Conservation (phyloP, 2,113 vertebrate genomes). For the Oncorhynchus keta region DNA sequence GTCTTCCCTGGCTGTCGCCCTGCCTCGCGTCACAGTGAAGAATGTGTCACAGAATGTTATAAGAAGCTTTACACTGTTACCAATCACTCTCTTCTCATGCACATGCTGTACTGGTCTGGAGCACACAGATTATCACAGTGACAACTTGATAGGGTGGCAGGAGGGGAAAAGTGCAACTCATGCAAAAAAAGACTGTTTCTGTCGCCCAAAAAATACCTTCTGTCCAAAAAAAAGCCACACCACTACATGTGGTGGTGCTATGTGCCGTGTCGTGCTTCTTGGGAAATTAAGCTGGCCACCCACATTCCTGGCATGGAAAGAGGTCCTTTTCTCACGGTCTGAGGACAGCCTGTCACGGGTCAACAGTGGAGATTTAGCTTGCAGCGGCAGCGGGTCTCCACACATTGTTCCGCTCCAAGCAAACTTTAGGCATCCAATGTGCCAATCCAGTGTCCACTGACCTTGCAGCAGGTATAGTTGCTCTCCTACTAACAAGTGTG, state of each 20-base stretch:
- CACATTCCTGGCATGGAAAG: constrained; percentile 55
- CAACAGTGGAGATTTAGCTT: constrained; percentile 52
- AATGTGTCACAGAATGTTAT: not conserved
- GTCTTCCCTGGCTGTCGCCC: not conserved
- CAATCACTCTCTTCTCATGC: not conserved
- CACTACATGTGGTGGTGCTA: constrained; percentile 6
- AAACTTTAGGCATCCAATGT: constrained; percentile 11
- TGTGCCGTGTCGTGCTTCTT: constrained; percentile 29
- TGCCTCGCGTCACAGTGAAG: not conserved
- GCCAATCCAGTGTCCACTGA: constrained; percentile 13
- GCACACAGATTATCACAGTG: constrained; percentile 14
- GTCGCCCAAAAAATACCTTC: not conserved
- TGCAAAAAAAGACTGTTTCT: not conserved
- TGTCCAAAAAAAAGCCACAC: not conserved
- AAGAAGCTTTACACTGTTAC: not conserved
- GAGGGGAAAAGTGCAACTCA: not conserved
- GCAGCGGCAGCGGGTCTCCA: constrained; percentile 27
- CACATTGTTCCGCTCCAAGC: constrained; percentile 47
- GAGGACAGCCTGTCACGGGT: constrained; percentile 52
- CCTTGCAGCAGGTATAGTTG: constrained; percentile 18
- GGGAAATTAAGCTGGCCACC: constrained; percentile 50
- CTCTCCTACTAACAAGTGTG: constrained; percentile 11
- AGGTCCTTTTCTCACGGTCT: constrained; percentile 58
- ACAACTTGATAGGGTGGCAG: not conserved
- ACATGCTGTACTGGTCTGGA: not conserved